phyloP scores from a whole-genome alignment of 2,797 vertebrate species.

The Cuculus canorus region DNA sequence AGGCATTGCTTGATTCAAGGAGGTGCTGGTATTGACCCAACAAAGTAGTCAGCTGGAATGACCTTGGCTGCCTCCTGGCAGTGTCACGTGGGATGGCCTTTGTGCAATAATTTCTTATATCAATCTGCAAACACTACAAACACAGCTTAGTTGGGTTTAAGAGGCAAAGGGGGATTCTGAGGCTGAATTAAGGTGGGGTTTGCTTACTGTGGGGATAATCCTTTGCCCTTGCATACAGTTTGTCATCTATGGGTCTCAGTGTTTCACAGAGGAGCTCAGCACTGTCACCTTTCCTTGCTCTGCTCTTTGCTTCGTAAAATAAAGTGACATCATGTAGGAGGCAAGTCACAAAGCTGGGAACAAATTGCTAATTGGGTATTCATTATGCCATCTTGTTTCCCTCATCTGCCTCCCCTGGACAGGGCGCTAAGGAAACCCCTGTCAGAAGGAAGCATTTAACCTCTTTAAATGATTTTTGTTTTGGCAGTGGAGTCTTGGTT shows the following conservation, averaged over 20 bases:
- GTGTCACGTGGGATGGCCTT: background rate
- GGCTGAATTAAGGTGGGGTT: background rate
- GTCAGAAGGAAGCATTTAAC: background rate
- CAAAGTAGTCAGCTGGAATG: background rate
- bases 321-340: background rate
- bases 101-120: rapidly evolving
- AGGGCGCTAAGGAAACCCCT: rapidly evolving
- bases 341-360: background rate
- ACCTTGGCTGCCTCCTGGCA: background rate
- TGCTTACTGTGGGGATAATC: rapidly evolving
- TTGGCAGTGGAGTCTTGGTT: background rate
- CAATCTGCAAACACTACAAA: background rate
- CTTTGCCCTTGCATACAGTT: background rate
- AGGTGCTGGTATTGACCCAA: background rate
- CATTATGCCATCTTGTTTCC: background rate
- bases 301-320: background rate
- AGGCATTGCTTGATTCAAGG: background rate
- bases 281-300: background rate
- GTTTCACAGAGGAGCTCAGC: background rate
- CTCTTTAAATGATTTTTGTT: background rate
- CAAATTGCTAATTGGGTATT: background rate
- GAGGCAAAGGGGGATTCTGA: background rate
- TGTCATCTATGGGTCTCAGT: background rate
- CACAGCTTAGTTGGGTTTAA: background rate
- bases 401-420: background rate